phyloP scores from a whole-genome alignment of 2,797 vertebrate genomes.

The Cyprinella venusta region DNA sequence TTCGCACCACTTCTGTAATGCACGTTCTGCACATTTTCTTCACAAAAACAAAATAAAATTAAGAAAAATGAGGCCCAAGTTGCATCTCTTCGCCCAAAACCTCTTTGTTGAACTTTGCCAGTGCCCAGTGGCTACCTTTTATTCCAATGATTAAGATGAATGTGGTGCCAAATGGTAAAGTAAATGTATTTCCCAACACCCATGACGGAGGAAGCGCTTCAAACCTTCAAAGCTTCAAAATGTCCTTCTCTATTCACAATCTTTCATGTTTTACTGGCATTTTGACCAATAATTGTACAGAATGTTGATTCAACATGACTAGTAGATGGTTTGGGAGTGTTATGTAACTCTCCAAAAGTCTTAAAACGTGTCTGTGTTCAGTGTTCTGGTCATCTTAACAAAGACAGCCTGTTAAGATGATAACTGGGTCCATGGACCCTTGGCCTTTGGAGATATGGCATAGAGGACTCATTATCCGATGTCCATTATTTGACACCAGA shows the following conservation, averaged over 20 bases:
- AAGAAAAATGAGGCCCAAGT: background rate
- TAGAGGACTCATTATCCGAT: conserved; percentile 58
- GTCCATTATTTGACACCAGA: conserved; percentile 55
- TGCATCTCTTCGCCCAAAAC: conserved; percentile 32
- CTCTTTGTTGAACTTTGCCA: conserved; percentile 54
- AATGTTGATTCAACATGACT: background rate
- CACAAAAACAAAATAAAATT: background rate
- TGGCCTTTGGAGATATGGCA: conserved; percentile 52
- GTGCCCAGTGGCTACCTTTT: conserved; percentile 56
- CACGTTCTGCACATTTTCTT: conserved; percentile 3
- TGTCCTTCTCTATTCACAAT: conserved; percentile 8
- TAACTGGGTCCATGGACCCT: conserved; percentile 38
- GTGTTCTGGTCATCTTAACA: conserved; percentile 52
- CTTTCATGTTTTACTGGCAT: conserved; percentile 40
- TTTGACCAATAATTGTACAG: background rate
- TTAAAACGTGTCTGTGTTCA: conserved; percentile 57
- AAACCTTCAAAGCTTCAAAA: too few species aligned
- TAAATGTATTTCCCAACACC: conserved; percentile 51
- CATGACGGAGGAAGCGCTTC: conserved; percentile 17
- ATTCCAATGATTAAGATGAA: conserved; percentile 65
- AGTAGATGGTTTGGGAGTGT: conserved; percentile 39
- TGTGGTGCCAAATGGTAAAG: conserved; percentile 60
- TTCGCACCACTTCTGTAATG: conserved; percentile 9
- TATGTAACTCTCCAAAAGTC: conserved; percentile 31
- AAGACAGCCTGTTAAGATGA: conserved; percentile 58